Base-by-base conservation (phyloP, 1,140 invertebrate species). In the Tetraneura akinire region DNA sequence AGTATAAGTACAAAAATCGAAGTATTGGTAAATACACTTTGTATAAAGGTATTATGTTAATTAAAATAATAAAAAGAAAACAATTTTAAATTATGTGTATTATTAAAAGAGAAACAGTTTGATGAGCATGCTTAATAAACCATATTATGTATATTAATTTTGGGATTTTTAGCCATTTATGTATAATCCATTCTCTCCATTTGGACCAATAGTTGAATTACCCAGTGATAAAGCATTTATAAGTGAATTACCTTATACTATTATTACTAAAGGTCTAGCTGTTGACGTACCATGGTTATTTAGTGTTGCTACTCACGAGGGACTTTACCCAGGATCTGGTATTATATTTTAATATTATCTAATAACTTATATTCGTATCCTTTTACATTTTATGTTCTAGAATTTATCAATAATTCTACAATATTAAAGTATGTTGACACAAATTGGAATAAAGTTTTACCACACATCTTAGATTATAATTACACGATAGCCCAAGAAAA, bases 121-220 rank as follows among this genome's bases (percentile, higher is more conserved):
- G n/a, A n/a, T n/a, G n/a, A n/a, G n/a, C n/a, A n/a, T n/a, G n/a
- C n/a, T n/a, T n/a, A n/a, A n/a, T n/a, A n/a, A n/a, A n/a, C 5
- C n/a, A 2, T 37, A 1, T 1, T 32, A 21, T 53, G 4, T 10
- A 85, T 83, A 53, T 53, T n/a, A n/a, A n/a, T n/a, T n/a, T n/a
- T n/a, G n/a, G n/a, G n/a, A n/a, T 78, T 84, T 11, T 37, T 55
- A 89, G 88, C 81, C 84, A 21, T 89, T 88, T 84, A 82, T 86
- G 16, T 89, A 87, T 73, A 88, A 89, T 83, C 90, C 89, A n/a
- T 90, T 89, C 82, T 87, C 88, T 6, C 89, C 89, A 0, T 91
- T 91, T 84, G 90, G 88, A 0, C 89, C 90, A 32, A 88, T 89
- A 0, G 84, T 87, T 0, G 90, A 91, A 82, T 86, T 86, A 42